Conservation (phyloP, 2,113 vertebrate species). For the Polypterus bichir region DNA sequence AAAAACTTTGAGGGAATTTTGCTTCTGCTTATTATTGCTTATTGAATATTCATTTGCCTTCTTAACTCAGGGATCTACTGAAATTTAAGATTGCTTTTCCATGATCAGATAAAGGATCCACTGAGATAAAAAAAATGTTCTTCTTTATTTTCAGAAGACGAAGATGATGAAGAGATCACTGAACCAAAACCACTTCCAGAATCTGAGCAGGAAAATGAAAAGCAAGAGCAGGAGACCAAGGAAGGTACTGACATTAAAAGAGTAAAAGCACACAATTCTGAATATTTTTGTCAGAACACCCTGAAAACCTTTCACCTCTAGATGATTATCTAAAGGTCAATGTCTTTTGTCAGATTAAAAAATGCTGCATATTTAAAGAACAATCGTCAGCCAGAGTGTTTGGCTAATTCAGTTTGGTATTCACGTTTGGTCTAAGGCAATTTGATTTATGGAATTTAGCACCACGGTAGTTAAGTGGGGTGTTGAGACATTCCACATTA, state of each 20-base stretch:
- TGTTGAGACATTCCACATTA: too few relatives aligned
- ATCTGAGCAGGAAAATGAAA: slow-evolving; percentile 67
- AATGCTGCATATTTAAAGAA: too few relatives aligned
- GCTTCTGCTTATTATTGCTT: not conserved
- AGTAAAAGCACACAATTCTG: too few relatives aligned
- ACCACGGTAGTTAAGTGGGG: too few relatives aligned
- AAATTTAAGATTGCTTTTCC: slow-evolving; percentile 19
- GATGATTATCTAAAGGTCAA: too few relatives aligned
- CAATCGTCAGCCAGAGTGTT: too few relatives aligned
- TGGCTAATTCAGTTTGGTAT: too few relatives aligned
- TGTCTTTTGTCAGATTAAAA: too few relatives aligned
- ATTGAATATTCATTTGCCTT: slow-evolving; percentile 5
- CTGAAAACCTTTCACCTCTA: too few relatives aligned
- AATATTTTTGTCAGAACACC: too few relatives aligned
- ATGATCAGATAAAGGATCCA: slow-evolving; percentile 30
- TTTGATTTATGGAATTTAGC: too few relatives aligned
- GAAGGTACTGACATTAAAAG: slow-evolving; percentile 57
- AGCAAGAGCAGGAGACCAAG: slow-evolving; percentile 70
- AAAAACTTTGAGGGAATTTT: not conserved
- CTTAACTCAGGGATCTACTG: slow-evolving; percentile 18
- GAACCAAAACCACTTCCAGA: slow-evolving; percentile 68
- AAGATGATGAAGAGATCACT: slow-evolving; percentile 83
- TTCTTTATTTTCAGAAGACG: slow-evolving; percentile 64
- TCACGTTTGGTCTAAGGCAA: too few relatives aligned
- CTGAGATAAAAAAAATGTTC: slow-evolving; percentile 46